Percentiles rank a stretch among this genome's conserved stretches.
Conservation (phyloP, 2,113 vertebrate genomes). For the Osmerus eperlanus region DNA sequence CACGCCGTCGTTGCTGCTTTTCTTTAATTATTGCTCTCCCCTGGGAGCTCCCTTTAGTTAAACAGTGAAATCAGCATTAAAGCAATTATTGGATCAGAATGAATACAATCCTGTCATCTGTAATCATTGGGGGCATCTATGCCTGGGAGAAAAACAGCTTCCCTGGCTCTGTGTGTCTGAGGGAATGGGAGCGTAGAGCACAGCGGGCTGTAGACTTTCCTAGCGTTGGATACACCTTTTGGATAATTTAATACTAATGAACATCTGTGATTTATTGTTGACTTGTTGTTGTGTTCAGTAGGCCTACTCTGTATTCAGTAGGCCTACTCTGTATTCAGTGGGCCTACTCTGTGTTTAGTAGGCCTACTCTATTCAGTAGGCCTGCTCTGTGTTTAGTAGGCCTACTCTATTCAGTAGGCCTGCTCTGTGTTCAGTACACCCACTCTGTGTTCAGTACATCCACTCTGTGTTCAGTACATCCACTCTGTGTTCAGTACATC, state of each 20-base stretch:
- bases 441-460: too few relatives aligned
- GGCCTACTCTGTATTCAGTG: background rate
- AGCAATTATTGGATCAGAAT: conserved; percentile 79
- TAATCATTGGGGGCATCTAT: conserved; percentile 75
- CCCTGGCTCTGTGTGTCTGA: conserved; percentile 3
- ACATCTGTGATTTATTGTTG: background rate
- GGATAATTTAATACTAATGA: background rate
- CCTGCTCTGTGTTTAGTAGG: too few relatives aligned
- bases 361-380: too few relatives aligned
- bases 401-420: too few relatives aligned
- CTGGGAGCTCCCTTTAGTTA: conserved; percentile 75
- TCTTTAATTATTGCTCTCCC: conserved; percentile 77
- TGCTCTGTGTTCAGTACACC: background rate
- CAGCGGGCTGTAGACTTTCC: background rate
- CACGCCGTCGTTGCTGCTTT: conserved; percentile 71
- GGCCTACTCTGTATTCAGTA: background rate
- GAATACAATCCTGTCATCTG: conserved; percentile 79
- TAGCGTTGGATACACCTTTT: background rate
- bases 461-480: too few relatives aligned
- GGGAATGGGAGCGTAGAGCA: background rate
- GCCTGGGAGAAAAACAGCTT: conserved; percentile 72
- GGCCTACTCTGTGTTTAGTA: too few relatives aligned
- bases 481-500: too few relatives aligned
- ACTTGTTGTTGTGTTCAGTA: background rate
- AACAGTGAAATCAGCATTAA: conserved; percentile 78